Conservation (phyloP, 2,113 vertebrate species). For the Oxyura jamaicensis region DNA sequence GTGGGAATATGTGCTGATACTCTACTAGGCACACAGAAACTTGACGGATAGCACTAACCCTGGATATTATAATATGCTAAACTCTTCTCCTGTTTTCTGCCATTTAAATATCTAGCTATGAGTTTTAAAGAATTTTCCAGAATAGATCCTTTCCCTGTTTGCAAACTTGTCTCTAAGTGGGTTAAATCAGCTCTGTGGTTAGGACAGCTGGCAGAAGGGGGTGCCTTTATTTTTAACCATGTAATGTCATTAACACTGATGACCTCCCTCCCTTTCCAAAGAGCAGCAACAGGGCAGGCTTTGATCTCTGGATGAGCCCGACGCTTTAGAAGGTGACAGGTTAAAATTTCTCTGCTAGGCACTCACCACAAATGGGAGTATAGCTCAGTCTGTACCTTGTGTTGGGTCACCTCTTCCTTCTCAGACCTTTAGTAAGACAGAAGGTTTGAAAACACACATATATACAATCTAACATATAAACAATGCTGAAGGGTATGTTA, state of each 20-base stretch:
- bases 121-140: not conserved
- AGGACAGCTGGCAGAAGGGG: not conserved
- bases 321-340: not conserved
- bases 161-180: not conserved
- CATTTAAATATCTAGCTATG: not conserved
- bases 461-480: not conserved
- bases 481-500: not conserved
- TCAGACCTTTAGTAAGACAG: not conserved
- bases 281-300: fast-evolving
- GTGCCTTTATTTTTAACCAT: not conserved
- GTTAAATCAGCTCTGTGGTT: not conserved
- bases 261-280: not conserved
- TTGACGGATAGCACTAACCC: not conserved
- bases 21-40: not conserved
- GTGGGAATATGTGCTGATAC: not conserved
- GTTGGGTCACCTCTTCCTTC: not conserved
- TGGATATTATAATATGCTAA: not conserved
- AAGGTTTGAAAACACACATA: not conserved
- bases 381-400: not conserved
- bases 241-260: not conserved
- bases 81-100: not conserved
- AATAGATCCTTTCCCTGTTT: not conserved
- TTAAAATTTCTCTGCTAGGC: not conserved
- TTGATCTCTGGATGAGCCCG: not conserved
- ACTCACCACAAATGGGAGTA: not conserved